Evolutionary conservation across 2,888 invertebrate species (phyloP), one percentile per base, ranked within the genome.

Genomic region (Tanypteryx hageni): DNA sequence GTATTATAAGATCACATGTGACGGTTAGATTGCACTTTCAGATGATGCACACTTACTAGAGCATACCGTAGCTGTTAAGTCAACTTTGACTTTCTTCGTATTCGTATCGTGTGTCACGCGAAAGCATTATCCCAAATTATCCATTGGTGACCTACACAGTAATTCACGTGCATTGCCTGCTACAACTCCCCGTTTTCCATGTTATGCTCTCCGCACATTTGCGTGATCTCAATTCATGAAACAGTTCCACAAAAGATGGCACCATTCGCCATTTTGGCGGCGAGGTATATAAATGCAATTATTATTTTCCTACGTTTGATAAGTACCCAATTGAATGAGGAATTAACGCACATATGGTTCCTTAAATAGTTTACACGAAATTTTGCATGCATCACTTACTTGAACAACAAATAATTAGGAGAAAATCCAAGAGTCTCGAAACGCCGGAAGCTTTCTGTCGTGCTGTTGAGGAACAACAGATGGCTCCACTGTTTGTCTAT

Each of bases 241-340:
- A 64, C 68, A 86, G 61, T 92, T 92, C 82, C 59, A 92, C 93
- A 93, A 93, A 92, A 93, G 93, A 93, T 93, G 93, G 93, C 93
- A 93, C 93, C 92, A 93, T 92, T 92, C 92, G 93, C 93, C 92
- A 92, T 93, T 93, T 93, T 92, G 86, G 91, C 92, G 92, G 92
- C 91, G 89, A 89, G 18, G 44, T 4, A 64, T 85, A 76, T 92
- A 76, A 86, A 76, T 44, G 44, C 64, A 68, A 89, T 27, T 89
- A 64, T 89, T 89, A 56, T 44, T 64, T 44, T 89, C 10, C 64
- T 64, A 64, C 44, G 44, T 8, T 8, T 31, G 68, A 64, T 64
- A 89, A 18, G 16, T 64, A 7, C 5, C 11, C 16, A 14, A n/a
- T 44, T 18, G 31, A 9, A 44, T 13, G n/a, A 16, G 5, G 44